Evolutionary conservation across 2,113 vertebrate genomes (phyloP), one percentile per base, ranked within the genome.

Genomic region (Nothoprocta perdicaria): DNA sequence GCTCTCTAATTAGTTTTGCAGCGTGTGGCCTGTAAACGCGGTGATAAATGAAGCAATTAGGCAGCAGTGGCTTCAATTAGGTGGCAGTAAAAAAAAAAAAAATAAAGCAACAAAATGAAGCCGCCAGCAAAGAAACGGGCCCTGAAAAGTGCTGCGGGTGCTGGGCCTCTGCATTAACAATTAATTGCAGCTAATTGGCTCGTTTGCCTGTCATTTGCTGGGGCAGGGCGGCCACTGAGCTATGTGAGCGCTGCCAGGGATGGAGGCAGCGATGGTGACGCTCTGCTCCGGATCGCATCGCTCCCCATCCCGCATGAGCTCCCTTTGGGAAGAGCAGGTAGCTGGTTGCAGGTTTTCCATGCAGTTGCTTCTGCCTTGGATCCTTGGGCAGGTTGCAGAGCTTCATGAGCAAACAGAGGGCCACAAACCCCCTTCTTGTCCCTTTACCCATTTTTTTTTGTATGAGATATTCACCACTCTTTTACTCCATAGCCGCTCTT

Each of bases 1-100:
- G 93, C 35, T 40, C 71, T 84, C 84, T 95, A 93, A 95, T 95
- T 96, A 95, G 86, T n/a, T 83, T 78, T 91, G 86, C 92, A 96
- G 94, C 92, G 93, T 94, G 94, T 91, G 91, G 79, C 86, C 89
- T 95, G 84, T 93, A 96, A 96, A 89, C 90, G 75, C 86, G 91
- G 84, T 95, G 90, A 97, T 95, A 96, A 95, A 93, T 93, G 80
- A 88, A 93, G 93, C 92, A 93, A 95, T 95, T 95, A 95, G 82
- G 83, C 89, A 69, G 96, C 93, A 92, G 92, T 92, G 81, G 40
- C 90, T 95, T 92, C 92, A 96, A 96, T 96, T 94, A 96, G 86
- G 86, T 73, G 82, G 91, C 92, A 93, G 91, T 95, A 95, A 96
- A 96, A 48, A 48, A 48, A 48, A 48, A 48, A 97, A 46, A 46